These are phyloP conservation scores for Drosophila helvetica DNA, from an alignment of 2,888 invertebrate species.

Conservation along the genomic window DNA sequence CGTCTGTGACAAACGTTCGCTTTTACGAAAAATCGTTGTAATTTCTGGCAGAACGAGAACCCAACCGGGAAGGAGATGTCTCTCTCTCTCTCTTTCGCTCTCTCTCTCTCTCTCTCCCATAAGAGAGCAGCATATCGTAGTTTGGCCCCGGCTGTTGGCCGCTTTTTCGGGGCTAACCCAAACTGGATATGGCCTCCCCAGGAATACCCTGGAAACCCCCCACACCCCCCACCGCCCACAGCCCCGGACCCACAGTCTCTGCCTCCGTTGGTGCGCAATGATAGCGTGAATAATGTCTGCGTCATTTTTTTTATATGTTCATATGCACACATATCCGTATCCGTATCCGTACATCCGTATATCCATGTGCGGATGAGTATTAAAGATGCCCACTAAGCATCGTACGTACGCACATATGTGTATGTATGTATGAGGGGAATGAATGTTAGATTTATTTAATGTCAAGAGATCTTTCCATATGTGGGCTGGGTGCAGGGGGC, in stretches of 20 bases:
- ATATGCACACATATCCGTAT: constrained; percentile 12
- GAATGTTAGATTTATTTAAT: constrained; percentile 77
- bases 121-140: constrained; percentile 44
- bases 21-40: constrained; percentile 56
- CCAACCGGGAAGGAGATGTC: constrained; percentile 26
- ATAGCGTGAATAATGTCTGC: constrained; percentile 80
- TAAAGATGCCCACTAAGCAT: constrained; percentile 73
- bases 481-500: constrained; percentile 12
- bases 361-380: constrained; percentile 46
- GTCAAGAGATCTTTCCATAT: constrained; percentile 62
- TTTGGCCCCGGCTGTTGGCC: constrained; percentile 36
- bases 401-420: constrained; percentile 20
- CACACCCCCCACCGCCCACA: no score
- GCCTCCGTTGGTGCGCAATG: constrained; percentile 56
- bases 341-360: constrained; percentile 20
- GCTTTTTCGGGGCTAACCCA: constrained; percentile 39
- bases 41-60: constrained; percentile 55
- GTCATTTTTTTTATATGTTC: constrained; percentile 65
- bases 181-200: constrained; percentile 47
- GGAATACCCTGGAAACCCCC: background rate
- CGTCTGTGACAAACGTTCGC: constrained; percentile 55
- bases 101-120: constrained; percentile 19
- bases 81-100: background rate
- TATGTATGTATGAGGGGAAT: no score
- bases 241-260: background rate